Conservation (phyloP, 2,797 vertebrate species). For the Argentina silus region DNA sequence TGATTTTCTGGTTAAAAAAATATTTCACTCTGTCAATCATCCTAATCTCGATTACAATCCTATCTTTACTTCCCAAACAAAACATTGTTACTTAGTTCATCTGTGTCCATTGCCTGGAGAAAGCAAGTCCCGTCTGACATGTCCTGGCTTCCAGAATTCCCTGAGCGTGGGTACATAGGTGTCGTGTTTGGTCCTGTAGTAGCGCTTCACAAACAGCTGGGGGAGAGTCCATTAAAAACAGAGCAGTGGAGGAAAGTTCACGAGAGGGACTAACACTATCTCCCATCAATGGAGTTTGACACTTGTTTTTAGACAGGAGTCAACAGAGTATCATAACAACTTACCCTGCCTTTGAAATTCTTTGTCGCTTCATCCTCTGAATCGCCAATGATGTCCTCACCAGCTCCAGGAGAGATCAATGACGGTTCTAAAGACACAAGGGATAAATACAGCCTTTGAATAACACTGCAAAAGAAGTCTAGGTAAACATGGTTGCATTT, state of each 20-base stretch:
- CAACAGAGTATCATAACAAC: conserved; percentile 25
- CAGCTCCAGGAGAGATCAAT: conserved; percentile 4
- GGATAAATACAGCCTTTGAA: not conserved
- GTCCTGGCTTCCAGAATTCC: conserved; percentile 74
- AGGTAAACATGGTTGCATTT: not conserved
- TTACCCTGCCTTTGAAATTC: conserved; percentile 75
- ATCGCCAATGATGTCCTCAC: conserved; percentile 74
- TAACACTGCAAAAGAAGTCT: not conserved
- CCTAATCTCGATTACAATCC: no score
- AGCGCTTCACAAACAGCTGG: conserved; percentile 79
- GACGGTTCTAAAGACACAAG: not conserved
- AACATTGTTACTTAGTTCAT: not conserved
- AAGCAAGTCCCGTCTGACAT: conserved; percentile 28
- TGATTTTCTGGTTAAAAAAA: no score
- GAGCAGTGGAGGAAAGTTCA: not conserved
- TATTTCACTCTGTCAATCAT: no score
- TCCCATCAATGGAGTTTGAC: not conserved
- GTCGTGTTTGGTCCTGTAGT: conserved; percentile 79
- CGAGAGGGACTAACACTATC: not conserved
- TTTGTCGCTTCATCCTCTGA: conserved; percentile 80
- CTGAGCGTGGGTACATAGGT: conserved; percentile 80
- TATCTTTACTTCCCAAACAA: not conserved
- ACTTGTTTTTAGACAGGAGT: not conserved
- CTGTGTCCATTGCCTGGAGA: conserved; percentile 44
- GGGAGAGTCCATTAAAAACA: conserved; percentile 12